Conservation (phyloP, 2,888 invertebrate species). For the Holacanthella duospinosa region DNA sequence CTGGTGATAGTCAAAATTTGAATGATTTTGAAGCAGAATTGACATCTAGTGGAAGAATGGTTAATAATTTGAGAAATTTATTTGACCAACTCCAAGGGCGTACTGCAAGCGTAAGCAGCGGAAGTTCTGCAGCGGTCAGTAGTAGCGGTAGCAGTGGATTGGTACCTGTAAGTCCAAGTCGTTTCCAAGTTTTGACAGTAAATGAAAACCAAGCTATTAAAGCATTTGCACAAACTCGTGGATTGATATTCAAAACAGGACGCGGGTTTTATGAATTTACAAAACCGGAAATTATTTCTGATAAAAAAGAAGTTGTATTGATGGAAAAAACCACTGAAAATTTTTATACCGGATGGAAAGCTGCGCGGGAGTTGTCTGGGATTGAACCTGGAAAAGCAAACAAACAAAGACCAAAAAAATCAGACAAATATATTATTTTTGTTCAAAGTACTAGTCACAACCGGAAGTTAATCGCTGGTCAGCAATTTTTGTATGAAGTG, state of each 20-base stretch:
- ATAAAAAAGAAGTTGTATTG: conserved; percentile 16
- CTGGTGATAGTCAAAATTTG: background rate
- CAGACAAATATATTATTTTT: conserved; percentile 12
- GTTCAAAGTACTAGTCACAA: conserved; percentile 16
- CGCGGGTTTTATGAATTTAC: conserved; percentile 17
- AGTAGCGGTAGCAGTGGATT: background rate
- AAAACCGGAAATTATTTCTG: conserved; percentile 13
- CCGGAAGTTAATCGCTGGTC: conserved; percentile 14
- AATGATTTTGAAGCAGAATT: conserved; percentile 5
- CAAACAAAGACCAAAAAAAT: conserved; percentile 9
- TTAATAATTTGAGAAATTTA: conserved; percentile 8
- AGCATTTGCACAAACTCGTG: conserved; percentile 11
- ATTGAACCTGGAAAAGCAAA: conserved; percentile 4
- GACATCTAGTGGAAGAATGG: conserved; percentile 12
- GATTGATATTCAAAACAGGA: conserved; percentile 11
- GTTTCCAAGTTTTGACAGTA: conserved; percentile 14
- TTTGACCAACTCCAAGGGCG: conserved; percentile 9
- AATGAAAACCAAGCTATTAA: conserved; percentile 13
- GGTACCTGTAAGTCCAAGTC: conserved; percentile 11
- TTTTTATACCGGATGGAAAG: conserved; percentile 17
- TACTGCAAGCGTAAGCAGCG: background rate
- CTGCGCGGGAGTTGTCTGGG: conserved; percentile 12
- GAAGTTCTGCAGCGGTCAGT: background rate
- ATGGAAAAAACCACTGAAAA: conserved; percentile 13
- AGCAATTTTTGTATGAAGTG: conserved; percentile 15